These are phyloP conservation scores for Cylas formicarius DNA, from an alignment of 1,140 invertebrate species.

Conservation along the genomic window DNA sequence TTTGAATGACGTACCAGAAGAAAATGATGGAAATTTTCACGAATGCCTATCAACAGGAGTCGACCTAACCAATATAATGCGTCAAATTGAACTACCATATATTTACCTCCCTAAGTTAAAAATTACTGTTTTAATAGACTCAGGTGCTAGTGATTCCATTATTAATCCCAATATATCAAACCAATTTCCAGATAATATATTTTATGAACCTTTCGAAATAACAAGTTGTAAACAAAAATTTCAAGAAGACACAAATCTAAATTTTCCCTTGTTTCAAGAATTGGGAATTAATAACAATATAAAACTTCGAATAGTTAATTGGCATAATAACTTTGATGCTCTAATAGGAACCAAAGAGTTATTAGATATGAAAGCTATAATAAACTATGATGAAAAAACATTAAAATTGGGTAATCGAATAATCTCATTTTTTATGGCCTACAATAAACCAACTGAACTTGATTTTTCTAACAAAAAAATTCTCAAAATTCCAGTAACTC, in stretches of 20 bases:
- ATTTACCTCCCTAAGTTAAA: too few species aligned
- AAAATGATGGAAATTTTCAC: too few species aligned
- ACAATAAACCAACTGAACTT: slow-evolving; percentile 12
- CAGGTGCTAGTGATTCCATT: too few species aligned
- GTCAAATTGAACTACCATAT: too few species aligned
- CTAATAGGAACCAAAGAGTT: slow-evolving; percentile 12
- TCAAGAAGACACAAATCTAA: slow-evolving; percentile 9
- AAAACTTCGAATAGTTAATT: slow-evolving; percentile 5
- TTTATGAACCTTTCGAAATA: slow-evolving; percentile 11
- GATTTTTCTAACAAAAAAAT: too few species aligned
- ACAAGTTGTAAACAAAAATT: slow-evolving; percentile 6
- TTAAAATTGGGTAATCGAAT: too few species aligned
- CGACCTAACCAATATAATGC: too few species aligned
- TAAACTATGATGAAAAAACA: slow-evolving; percentile 12
- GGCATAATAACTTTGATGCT: slow-evolving; percentile 13
- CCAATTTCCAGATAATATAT: slow-evolving; percentile 7
- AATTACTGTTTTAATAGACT: too few species aligned
- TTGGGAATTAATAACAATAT: slow-evolving; percentile 5
- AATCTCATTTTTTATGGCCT: slow-evolving; percentile 13
- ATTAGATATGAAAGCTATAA: neutral
- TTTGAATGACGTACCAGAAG: too few species aligned
- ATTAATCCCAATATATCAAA: slow-evolving; percentile 4
- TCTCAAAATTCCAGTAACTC: slow-evolving; percentile 8
- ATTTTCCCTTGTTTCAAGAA: slow-evolving; percentile 2
- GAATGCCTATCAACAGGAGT: too few species aligned